Conservation (phyloP, 1,140 invertebrate genomes). For the Campoletis sonorensis region DNA sequence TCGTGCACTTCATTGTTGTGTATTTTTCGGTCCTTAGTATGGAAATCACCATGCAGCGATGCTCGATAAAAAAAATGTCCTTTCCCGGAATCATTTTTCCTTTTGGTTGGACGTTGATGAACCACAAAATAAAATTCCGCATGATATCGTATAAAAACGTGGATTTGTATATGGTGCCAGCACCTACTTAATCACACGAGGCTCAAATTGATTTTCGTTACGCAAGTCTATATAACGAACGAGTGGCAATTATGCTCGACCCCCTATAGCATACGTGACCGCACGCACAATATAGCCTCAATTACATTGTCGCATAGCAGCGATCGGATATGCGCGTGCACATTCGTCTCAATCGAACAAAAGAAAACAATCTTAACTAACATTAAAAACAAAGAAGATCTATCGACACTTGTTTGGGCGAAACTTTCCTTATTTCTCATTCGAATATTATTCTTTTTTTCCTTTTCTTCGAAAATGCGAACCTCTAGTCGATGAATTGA, state of each 20-base stretch:
- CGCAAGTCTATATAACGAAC: conserved; percentile 34
- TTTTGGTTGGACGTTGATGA: too few species aligned
- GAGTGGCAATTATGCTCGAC: conserved; percentile 26
- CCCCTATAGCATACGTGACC: conserved; percentile 16
- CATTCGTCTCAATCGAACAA: conserved; percentile 46
- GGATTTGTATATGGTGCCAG: background rate
- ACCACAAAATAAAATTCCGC: background rate
- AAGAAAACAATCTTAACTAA: conserved; percentile 52
- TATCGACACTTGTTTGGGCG: too few species aligned
- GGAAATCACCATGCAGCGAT: too few species aligned
- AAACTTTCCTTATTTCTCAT: too few species aligned
- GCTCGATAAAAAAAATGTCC: background rate
- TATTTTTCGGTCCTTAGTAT: too few species aligned
- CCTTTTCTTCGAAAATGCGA: too few species aligned
- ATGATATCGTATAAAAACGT: background rate
- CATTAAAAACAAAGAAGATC: too few species aligned
- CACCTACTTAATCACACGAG: conserved; percentile 14
- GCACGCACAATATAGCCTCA: conserved; percentile 10
- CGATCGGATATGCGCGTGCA: conserved; percentile 20
- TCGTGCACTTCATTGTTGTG: conserved; percentile 19
- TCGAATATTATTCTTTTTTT: too few species aligned
- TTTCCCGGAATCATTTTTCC: background rate
- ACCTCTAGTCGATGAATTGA: too few species aligned
- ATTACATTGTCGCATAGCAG: conserved; percentile 21
- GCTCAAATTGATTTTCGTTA: conserved; percentile 34